Conservation (phyloP, 2,113 vertebrate genomes). For the Parus major region DNA sequence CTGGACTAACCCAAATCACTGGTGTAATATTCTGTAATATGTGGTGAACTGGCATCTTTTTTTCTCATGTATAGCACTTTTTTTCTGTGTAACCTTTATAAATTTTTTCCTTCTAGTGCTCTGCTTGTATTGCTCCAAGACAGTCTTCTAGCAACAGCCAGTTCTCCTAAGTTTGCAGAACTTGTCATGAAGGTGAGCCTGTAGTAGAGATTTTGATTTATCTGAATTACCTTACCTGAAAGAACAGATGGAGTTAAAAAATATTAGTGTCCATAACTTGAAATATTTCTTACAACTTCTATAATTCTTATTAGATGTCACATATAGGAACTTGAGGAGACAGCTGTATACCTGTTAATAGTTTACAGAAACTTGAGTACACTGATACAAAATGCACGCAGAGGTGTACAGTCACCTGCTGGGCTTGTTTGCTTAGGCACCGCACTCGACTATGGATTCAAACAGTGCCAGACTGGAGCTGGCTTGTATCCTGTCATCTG, state of each 20-base stretch:
- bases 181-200: slow-evolving; percentile 94
- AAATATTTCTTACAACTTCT: neutral
- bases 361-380: neutral
- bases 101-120: slow-evolving; percentile 77
- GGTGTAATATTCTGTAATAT: neutral
- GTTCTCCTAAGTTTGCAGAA: slow-evolving; percentile 91
- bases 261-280: neutral
- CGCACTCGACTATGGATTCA: neutral
- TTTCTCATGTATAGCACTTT: neutral
- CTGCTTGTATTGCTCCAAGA: slow-evolving; percentile 95
- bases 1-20: neutral
- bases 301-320: neutral
- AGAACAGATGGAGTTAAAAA: neutral
- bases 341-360: neutral
- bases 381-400: neutral
- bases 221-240: neutral
- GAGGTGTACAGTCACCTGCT: neutral
- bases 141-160: slow-evolving; percentile 88
- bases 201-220: neutral
- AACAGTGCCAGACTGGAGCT: neutral
- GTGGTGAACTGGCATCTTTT: neutral
- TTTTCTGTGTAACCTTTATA: neutral
- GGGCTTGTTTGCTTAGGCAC: neutral
- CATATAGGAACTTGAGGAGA: neutral
- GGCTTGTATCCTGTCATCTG: neutral